Conservation (phyloP, 2,113 vertebrate genomes). For the Rhynchomys soricoides region DNA sequence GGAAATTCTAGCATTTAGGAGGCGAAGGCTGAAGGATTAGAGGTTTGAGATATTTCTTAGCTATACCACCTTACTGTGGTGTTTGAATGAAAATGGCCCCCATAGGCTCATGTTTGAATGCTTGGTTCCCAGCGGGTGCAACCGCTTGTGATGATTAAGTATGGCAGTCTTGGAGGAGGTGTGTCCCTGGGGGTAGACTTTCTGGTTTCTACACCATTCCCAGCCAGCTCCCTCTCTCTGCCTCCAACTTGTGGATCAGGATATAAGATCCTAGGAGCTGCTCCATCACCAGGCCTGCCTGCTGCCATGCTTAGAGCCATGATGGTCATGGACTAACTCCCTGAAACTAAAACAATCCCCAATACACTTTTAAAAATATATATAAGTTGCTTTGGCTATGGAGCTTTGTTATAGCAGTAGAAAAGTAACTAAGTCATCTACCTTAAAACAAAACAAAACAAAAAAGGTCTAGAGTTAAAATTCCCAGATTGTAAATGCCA, state of each 20-base stretch:
- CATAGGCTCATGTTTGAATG: not conserved
- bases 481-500: not conserved
- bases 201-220: not conserved
- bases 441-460: not conserved
- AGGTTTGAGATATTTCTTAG: not conserved
- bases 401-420: not conserved
- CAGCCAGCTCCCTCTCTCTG: not conserved
- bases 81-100: not conserved
- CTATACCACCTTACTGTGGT: not conserved
- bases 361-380: not conserved
- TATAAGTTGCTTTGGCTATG: not conserved
- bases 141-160: not conserved
- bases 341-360: not conserved
- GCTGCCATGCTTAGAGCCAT: not conserved
- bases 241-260: not conserved
- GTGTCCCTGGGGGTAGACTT: not conserved
- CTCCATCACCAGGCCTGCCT: not conserved
- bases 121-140: not conserved
- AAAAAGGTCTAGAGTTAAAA: not conserved
- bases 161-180: not conserved
- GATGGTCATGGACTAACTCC: not conserved
- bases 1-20: not conserved
- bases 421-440: not conserved
- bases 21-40: not conserved
- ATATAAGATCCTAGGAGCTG: not conserved